phyloP scores from a whole-genome alignment of 1,140 invertebrate genomes.

The Drosophila azteca region DNA sequence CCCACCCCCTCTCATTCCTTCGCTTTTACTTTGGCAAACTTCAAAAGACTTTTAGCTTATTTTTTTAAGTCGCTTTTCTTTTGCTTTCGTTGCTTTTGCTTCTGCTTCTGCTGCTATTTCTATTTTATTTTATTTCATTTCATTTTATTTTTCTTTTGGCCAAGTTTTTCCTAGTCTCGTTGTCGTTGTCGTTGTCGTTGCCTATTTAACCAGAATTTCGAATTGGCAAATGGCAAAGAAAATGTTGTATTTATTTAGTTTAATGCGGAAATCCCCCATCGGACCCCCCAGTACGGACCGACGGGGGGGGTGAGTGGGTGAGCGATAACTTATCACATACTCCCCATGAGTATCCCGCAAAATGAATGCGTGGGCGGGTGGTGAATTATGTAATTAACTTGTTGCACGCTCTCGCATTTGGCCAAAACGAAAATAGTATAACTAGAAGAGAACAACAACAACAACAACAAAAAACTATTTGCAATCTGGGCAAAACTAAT shows the following conservation, averaged over 20 bases:
- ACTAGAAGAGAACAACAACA: not conserved
- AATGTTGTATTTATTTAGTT: slow-evolving; percentile 22
- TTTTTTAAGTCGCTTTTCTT: slow-evolving; percentile 42
- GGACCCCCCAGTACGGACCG: not conserved
- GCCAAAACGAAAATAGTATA: not conserved
- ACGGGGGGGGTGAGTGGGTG: slow-evolving; percentile 1
- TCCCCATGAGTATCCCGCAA: slow-evolving; percentile 35
- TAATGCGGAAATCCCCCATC: slow-evolving; percentile 11
- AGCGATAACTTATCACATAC: slow-evolving; percentile 54
- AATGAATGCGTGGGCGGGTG: slow-evolving; percentile 19
- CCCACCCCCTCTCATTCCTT: not conserved
- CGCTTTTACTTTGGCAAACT: slow-evolving; percentile 57
- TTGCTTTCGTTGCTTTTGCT: slow-evolving; percentile 12
- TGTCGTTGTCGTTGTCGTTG: slow-evolving; percentile 10
- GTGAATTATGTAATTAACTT: slow-evolving; percentile 76
- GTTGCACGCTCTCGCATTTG: slow-evolving; percentile 63
- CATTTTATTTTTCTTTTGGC: slow-evolving; percentile 52
- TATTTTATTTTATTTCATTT: slow-evolving; percentile 63
- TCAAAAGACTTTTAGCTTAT: slow-evolving; percentile 63
- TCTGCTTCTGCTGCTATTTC: slow-evolving; percentile 57
- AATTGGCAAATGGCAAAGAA: too few species aligned
- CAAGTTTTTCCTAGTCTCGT: slow-evolving; percentile 19
- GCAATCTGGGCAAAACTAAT: slow-evolving; percentile 74
- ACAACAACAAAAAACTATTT: slow-evolving; percentile 34
- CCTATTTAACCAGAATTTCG: slow-evolving; percentile 39